Base-by-base conservation (phyloP, 37 sponge, comb jelly and placozoan species). In the Mnemiopsis leidyi region DNA sequence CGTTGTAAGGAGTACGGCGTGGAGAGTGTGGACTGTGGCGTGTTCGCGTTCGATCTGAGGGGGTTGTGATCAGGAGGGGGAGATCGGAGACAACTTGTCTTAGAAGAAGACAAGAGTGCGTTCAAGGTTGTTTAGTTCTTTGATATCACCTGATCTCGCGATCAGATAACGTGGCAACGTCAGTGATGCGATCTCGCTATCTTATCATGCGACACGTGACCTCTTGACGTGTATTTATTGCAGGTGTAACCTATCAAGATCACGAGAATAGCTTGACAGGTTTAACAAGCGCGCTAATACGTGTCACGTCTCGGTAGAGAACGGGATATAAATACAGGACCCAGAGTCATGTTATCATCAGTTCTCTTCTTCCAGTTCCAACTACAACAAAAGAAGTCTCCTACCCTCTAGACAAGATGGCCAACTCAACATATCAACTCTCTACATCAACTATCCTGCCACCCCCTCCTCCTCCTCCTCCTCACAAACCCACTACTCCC, bases 1-100 rank as follows among this genome's bases (percentile, higher is more conserved):
- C 28, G 61, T 28, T 40, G 90, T n/a, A 40, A 20, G 0, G 90
- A 85, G 90, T 85, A 85, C 25, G 90, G 90, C 0, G 90, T 85
- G 61, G 61, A 40, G 25, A 38, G 61, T 25, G 61, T 26, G n/a
- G 90, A 85, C 90, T 85, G 90, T 23, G 90, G 90, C 0, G 90
- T 85, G 90, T 85, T 85, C 48, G 35, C 90, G 29, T 40, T 85
- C 79, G 79, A 77, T 32, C 79, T 77, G 79, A 26, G 33, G 35
- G 79, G 26, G 25, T n/a, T n/a, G n/a, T n/a, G n/a, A n/a, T n/a
- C n/a, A n/a, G n/a, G n/a, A n/a, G n/a, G n/a, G n/a, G 68, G 68
- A 21, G 68, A 61, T 9, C 18, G 68, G 18, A 61, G 68, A 61
- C 18, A 18, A 61, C 9, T 21, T 18, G 18, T 61, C 68, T 61